Base-by-base conservation (phyloP, 2,797 vertebrate species). In the Amazona finschi region DNA sequence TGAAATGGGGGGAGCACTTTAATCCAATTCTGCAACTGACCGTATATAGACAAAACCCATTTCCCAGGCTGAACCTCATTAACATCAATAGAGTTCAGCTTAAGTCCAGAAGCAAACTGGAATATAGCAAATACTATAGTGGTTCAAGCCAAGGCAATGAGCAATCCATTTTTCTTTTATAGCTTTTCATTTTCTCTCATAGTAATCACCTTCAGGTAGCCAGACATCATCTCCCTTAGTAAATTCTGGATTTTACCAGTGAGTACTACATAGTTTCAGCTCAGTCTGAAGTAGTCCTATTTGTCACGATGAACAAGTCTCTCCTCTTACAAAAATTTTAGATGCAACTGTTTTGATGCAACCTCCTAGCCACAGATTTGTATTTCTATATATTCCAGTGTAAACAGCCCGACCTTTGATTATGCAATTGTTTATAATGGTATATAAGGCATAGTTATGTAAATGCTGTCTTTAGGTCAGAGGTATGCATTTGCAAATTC, bases 1-100 rank as follows among this genome's bases (percentile, higher is more conserved):
- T 89, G 75, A 76, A 85, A 70, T 38, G 36, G 15, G 15, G 20
- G 33, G n/a, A 57, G 44, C 17, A 22, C 55, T 93, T 90, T 57
- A 96, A 89, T 95, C 81, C 71, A 77, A 17, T 85, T 91, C 78
- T 95, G 46, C 57, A 74, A 43, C 38, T 65, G 61, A 71, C 77
- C 57, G 12, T 85, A 22, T 67, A 74, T 64, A 85, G 90, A 57
- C 89, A 83, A 95, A 93, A 62, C 53, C 75, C 72, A 55, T 92
- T 96, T 90, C 61, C 36, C 28, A 27, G 43, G 12, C 72, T 77
- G 81, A 93, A 74, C 72, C 44, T 89, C 61, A 76, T 86, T 93
- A 88, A 46, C 61, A 86, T 67, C 77, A 89, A 4, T 4, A 60
- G 52, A 89, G 64, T 87, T 89, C 74, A 90, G 7, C 70, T 67